Conservation (phyloP, 2,113 vertebrate species). For the Cynoglossus semilaevis region DNA sequence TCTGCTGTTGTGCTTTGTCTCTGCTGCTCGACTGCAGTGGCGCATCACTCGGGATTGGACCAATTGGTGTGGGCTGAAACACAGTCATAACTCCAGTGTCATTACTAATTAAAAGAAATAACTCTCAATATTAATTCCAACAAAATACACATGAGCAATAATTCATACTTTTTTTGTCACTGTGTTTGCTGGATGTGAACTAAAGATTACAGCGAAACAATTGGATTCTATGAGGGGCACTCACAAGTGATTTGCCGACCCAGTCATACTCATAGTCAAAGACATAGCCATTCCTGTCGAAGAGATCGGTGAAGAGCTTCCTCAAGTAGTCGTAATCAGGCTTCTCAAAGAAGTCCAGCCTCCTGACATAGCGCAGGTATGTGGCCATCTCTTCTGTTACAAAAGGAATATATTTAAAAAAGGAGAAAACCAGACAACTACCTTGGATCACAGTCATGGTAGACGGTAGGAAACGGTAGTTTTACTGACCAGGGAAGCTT, state of each 20-base stretch:
- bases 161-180: too few species aligned
- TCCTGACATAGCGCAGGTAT: constrained; percentile 93
- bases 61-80: constrained; percentile 90
- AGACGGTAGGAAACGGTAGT: not conserved
- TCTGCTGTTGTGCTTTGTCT: constrained; percentile 91
- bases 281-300: constrained; percentile 90
- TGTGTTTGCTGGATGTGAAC: too few species aligned
- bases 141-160: too few species aligned
- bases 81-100: not conserved
- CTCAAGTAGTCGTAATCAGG: constrained; percentile 95
- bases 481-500: constrained; percentile 89
- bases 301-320: constrained; percentile 94
- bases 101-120: too few species aligned
- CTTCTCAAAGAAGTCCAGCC: constrained; percentile 97
- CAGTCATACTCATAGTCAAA: constrained; percentile 99
- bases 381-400: constrained; percentile 94
- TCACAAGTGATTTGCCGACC: constrained; percentile 94
- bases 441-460: not conserved
- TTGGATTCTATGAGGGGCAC: constrained; percentile 47
- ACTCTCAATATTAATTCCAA: too few species aligned
- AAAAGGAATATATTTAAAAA: constrained; percentile 24
- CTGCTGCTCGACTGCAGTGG: constrained; percentile 84
- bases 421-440: not conserved
- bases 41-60: constrained; percentile 89
- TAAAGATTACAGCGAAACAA: not conserved